Conservation (phyloP, 2,113 vertebrate species). For the Phylloscopus trochilus region DNA sequence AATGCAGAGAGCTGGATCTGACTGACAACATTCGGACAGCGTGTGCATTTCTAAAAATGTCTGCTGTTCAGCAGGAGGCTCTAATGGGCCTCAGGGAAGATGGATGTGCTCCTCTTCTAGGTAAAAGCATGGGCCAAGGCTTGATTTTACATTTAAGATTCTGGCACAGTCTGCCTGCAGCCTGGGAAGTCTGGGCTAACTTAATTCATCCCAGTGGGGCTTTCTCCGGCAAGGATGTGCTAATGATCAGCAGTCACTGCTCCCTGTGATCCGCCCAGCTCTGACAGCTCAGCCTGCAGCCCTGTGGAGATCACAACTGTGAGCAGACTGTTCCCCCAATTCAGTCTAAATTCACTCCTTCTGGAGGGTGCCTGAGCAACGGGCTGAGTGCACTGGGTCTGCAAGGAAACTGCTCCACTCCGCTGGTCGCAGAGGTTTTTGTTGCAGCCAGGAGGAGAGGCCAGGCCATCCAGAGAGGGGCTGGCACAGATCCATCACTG, state of each 20-base stretch:
- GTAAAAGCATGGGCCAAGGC: neutral
- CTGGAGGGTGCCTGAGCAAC: neutral
- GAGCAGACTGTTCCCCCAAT: neutral
- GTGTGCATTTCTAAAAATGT: neutral
- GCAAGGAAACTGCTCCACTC: neutral
- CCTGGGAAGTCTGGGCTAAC: neutral
- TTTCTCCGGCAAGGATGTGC: neutral
- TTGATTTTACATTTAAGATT: conserved; percentile 8
- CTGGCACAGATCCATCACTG: neutral
- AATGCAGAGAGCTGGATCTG: neutral
- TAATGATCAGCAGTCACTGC: neutral
- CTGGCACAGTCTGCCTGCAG: conserved; percentile 18
- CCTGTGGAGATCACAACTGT: neutral
- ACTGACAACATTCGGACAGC: neutral
- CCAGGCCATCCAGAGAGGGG: neutral
- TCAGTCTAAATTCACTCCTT: neutral
- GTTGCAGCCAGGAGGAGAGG: fast-evolving
- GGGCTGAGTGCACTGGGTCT: neutral
- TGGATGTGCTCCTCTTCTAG: neutral
- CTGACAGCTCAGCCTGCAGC: conserved; percentile 7
- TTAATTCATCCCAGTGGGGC: neutral
- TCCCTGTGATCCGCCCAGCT: neutral
- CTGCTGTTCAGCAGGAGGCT: conserved; percentile 8
- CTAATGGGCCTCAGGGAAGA: conserved; percentile 5
- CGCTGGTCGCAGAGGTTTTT: neutral